phyloP scores from a whole-genome alignment of 2,888 invertebrate species.

The Mimachlamys varia region DNA sequence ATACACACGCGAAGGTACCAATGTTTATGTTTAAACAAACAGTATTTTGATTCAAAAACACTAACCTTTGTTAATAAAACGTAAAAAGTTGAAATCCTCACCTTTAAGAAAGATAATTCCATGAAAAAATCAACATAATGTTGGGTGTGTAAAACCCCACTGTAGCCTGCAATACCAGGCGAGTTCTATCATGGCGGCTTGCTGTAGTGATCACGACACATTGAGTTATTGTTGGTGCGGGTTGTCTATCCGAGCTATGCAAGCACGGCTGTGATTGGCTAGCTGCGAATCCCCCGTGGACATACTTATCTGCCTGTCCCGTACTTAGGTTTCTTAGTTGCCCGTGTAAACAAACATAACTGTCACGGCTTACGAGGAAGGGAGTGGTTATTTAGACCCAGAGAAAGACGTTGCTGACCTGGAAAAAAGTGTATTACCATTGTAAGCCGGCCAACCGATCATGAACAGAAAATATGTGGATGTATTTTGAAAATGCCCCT shows the following conservation, averaged over 20 bases:
- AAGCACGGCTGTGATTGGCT: constrained; percentile 52
- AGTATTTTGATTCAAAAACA: neutral
- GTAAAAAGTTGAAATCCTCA: neutral
- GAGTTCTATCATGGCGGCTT: constrained; percentile 53
- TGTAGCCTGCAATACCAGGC: constrained; percentile 24
- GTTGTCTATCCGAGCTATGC: constrained; percentile 52
- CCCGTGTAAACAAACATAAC: constrained; percentile 55
- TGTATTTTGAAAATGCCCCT: constrained; percentile 24
- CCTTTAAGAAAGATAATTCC: constrained; percentile 1
- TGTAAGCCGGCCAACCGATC: constrained; percentile 34
- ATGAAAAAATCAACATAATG: constrained; percentile 25
- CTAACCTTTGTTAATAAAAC: neutral
- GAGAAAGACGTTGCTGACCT: constrained; percentile 37
- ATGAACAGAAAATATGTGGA: constrained; percentile 9
- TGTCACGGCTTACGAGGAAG: constrained; percentile 47
- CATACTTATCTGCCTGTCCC: constrained; percentile 54
- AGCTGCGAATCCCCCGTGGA: constrained; percentile 52
- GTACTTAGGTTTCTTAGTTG: constrained; percentile 53
- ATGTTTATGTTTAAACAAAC: neutral
- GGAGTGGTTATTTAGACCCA: constrained; percentile 44
- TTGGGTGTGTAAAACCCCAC: constrained; percentile 8
- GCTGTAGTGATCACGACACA: constrained; percentile 56
- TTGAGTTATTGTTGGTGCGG: constrained; percentile 57
- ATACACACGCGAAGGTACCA: neutral
- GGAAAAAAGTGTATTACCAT: constrained; percentile 28